phyloP scores from a whole-genome alignment of 2,888 invertebrate species.

The Dolichopus griseipennis region DNA sequence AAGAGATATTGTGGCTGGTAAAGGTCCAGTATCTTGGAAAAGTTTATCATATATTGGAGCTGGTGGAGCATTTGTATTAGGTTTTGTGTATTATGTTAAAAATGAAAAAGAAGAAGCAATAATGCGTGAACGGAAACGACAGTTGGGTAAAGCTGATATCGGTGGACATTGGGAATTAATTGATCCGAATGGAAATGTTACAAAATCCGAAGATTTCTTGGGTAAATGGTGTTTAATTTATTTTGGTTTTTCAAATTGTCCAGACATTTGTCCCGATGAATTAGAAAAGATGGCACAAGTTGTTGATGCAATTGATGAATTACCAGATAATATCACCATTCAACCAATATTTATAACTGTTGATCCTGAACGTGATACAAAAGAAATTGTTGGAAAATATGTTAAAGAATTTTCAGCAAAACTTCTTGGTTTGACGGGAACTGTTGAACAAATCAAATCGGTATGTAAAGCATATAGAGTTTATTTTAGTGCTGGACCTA shows the following conservation, averaged over 20 bases:
- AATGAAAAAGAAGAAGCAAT: conserved; percentile 66
- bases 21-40: conserved; percentile 74
- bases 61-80: conserved; percentile 52
- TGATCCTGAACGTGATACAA: conserved; percentile 86
- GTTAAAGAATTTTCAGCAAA: conserved; percentile 88
- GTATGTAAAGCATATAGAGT: conserved; percentile 92
- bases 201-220: conserved; percentile 75
- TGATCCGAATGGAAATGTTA: conserved; percentile 56
- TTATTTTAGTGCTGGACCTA: conserved; percentile 93
- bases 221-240: conserved; percentile 95
- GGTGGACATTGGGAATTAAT: conserved; percentile 88
- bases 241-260: conserved; percentile 99
- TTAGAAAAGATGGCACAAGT: conserved; percentile 88
- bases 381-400: conserved; percentile 76
- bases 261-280: conserved; percentile 98
- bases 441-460: conserved; percentile 66
- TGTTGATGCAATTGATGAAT: conserved; percentile 60
- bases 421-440: conserved; percentile 86
- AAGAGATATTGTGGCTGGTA: conserved; percentile 34
- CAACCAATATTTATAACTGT: conserved; percentile 94
- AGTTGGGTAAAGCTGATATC: conserved; percentile 84
- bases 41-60: conserved; percentile 58
- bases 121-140: conserved; percentile 65
- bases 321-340: conserved; percentile 46
- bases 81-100: conserved; percentile 64